phyloP scores from a whole-genome alignment of 2,888 invertebrate species.

The Dysmachus trigonus region DNA sequence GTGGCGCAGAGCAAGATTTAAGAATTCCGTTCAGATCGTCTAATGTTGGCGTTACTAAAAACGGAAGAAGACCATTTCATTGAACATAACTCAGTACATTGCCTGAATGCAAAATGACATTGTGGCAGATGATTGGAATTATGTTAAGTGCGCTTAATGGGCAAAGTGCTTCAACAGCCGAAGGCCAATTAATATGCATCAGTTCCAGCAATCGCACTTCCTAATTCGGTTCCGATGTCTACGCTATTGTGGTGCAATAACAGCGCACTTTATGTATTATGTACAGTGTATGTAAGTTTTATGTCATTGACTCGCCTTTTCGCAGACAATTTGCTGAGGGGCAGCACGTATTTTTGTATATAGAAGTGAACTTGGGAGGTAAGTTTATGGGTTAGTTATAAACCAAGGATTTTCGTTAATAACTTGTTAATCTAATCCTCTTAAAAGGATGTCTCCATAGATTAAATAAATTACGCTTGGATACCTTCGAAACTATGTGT shows the following conservation, averaged over 20 bases:
- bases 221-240: conserved; percentile 42
- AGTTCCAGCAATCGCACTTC: conserved; percentile 37
- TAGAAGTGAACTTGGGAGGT: background rate
- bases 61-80: conserved; percentile 40
- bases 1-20: background rate
- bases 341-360: background rate
- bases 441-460: background rate
- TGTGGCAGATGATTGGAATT: background rate
- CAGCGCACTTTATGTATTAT: background rate
- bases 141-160: conserved; percentile 11
- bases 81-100: background rate
- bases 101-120: background rate
- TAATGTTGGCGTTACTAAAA: conserved; percentile 29
- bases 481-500: background rate
- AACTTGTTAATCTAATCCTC: background rate
- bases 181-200: conserved; percentile 31
- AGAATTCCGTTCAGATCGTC: conserved; percentile 7
- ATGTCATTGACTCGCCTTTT: conserved; percentile 22
- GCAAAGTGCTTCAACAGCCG: background rate
- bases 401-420: background rate
- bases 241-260: conserved; percentile 28
- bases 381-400: background rate
- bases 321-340: background rate
- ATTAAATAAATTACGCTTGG: background rate
- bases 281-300: background rate